Evolutionary conservation across 2,888 invertebrate species (phyloP), one percentile per base, ranked within the genome.

Genomic region (Oasisia sp.): DNA sequence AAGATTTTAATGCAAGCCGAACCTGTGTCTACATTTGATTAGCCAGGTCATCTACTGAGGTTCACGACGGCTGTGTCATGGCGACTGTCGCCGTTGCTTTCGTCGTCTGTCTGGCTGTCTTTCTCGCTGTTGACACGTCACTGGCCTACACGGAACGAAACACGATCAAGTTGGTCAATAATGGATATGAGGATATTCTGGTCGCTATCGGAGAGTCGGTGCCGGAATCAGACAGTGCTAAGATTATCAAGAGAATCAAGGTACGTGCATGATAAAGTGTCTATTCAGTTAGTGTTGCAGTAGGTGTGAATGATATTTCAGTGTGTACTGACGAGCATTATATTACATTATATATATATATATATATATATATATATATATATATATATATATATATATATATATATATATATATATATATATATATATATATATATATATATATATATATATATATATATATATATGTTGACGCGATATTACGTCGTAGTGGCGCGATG

Each of bases 121-220:
- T 74, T 7, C 74, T 74, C 7, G 74, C n/a, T 7, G 94, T 93
- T 91, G 93, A 93, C 74, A 38, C 92, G 32, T 32, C 89, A 27
- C 92, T 94, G 12, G 74, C 74, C 74, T 74, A 74, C 74, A 74
- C 27, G 7, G 7, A 74, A 74, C 92, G 93, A 19, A 74, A 93
- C 27, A 58, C 93, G 50, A 91, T 93, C 9, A 32, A 92, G 89
- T n/a, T 74, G n/a, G 91, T 92, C 7, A 91, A 91, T 58, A 91
- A 93, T 19, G 93, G 74, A 19, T 74, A 74, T 74, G 74, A 74
- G 27, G 74, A n/a, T 27, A 74, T 74, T 27, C n/a, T 74, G 14
- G n/a, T 74, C 74, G 74, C 74, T 5, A 74, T 74, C n/a, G 74
- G 74, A 0, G 74, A 74, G 74, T 74, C 74, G 14, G 74, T 74